Base-by-base conservation (phyloP, 2,888 invertebrate genomes). In the Herminia tarsipennalis region DNA sequence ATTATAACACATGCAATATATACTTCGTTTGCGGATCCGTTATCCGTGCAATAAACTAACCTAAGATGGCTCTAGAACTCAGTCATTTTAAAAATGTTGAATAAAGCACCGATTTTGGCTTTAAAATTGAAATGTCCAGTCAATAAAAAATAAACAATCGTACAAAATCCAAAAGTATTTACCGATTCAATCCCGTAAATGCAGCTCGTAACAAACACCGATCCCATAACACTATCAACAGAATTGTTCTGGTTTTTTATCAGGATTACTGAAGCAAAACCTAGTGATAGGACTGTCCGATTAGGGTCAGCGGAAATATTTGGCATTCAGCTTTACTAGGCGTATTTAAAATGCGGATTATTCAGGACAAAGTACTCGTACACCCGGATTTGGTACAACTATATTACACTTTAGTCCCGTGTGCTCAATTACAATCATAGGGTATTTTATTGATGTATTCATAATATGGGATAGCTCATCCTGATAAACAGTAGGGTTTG, bases 391-490 rank as follows among this genome's bases (percentile, higher is more conserved):
- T n/a, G n/a, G n/a, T n/a, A n/a, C n/a, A n/a, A n/a, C n/a, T n/a
- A n/a, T 27, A 17, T 25, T 6, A 18, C 5, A 14, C 14, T n/a
- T 22, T 24, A 25, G 32, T 28, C 10, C 9, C 14, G 2, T 20
- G 9, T 8, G 18, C 13, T 10, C n/a, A 36, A n/a, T 18, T 36
- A n/a, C 20, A 29, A 28, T 21, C 8, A 6, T 38, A 48, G 17
- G 29, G 39, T 28, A 45, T 17, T 37, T 41, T 41, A 35, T 39
- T 46, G 5, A 2, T 2, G 8, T 41, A 33, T 21, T 40, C 24
- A 32, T 18, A 18, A 28, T 20, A 17, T 16, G 16, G 33, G 27
- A 34, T 21, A 21, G 14, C 16, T 14, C 18, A 13, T 12, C n/a
- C 10, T 2, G 8, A 10, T 14, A 14, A 21, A 21, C 21, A 33